Evolutionary conservation across 1,140 invertebrate species (phyloP), one percentile per base, ranked within the genome.

Genomic region (Apis cerana): DNA sequence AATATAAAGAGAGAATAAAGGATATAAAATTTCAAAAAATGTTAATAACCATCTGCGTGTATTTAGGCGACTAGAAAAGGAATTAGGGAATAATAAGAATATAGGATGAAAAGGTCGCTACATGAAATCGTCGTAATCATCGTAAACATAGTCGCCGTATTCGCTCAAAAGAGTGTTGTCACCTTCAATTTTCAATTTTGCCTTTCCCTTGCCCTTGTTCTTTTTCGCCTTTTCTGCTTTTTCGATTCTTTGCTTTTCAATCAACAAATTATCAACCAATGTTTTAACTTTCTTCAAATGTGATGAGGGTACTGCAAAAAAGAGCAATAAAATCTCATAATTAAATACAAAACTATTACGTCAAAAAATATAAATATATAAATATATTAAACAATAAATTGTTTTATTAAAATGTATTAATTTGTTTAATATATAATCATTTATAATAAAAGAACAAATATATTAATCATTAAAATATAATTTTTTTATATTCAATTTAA

Each of bases 241-340:
- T 91, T 97, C 96, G 48, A 97, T 93, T 94, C 98, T 98, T 80
- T 96, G 94, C 93, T 98, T 98, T 92, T 98, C 97, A 85, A 96
- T 95, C 87, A 96, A 96, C 83, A 98, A 93, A 92, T 96, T 97
- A 92, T 97, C 97, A 85, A 98, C 93, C 76, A 95, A 95, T 86
- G 96, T 96, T 93, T 97, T 97, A 88, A 98, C 95, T 95, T 97
- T 98, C 89, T 97, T 98, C 85, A 98, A 95, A 89, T 97, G 95
- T 81, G 94, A 92, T 19, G 96, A 96, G 79, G 95, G 93, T 93
- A 98, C 97, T 97, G 91, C 15, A 90, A 76, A 76, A 9, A 27
- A 76, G 1, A 65, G 27, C 19, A 50, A 52, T 17, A 15, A 10
- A 50, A 50, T 50, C 12, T 13, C 13, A 10, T 52, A 23, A 23